Evolutionary conservation across 2,888 invertebrate species (phyloP), one percentile per base, ranked within the genome.

Genomic region (Idaea aversata): DNA sequence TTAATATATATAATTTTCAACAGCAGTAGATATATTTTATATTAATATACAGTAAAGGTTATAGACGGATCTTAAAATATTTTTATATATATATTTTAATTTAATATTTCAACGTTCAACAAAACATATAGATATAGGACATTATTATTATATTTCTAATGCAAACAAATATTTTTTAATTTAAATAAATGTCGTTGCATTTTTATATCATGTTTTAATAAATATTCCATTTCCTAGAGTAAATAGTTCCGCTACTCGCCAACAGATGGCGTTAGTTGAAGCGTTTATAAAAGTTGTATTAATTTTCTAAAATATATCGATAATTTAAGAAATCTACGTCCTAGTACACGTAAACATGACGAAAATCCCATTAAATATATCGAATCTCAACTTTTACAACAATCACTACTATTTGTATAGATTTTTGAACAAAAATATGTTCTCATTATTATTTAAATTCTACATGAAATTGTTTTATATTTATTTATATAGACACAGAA

Each of bases 191-290:
- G 60, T 69, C 66, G 69, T 69, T 69, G 66, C 61, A 58, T 61
- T 65, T 59, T 10, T 16, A 59, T 63, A 59, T 63, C 15, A 59
- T 25, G 10, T 47, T 47, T 13, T 47, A 47, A 47, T 47, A 47
- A 47, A 6, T 25, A 47, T 61, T 63, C 61, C 58, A 61, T 35
- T 47, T 61, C 34, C 61, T 68, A 65, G 62, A 61, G 63, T 71
- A 71, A 57, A 67, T 74, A 75, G 65, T 75, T 71, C 66, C 64
- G 72, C 75, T 77, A 77, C 72, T 77, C 78, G 73, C 76, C 76
- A n/a, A 72, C 75, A 79, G 77, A 79, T 81, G 78, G 78, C 79
- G 73, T 62, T 25, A 72, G 71, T 79, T 68, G 67, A 72, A 71
- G 69, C 71, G 62, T 63, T 70, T 74, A 71, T 71, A 71, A 74